Evolutionary conservation across 1,140 invertebrate species (phyloP).

Genomic region (Hermatobates lingyangjiaoensis): DNA sequence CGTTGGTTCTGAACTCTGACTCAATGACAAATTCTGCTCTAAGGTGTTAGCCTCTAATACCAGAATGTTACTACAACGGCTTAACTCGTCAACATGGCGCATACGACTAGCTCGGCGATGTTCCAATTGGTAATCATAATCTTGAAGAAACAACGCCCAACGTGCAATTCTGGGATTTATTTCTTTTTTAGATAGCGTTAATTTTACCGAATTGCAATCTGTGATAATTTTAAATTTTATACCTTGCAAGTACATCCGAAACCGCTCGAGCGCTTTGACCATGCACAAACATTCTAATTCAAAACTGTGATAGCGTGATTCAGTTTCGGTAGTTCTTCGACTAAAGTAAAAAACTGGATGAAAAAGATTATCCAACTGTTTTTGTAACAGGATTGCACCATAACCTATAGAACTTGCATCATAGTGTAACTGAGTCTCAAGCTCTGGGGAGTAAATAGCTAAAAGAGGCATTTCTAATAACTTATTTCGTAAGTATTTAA

Average conservation of each 20-base stretch:
- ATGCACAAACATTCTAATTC: slow-evolving; percentile 31
- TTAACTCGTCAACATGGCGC: background rate
- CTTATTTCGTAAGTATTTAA: slow-evolving; percentile 9
- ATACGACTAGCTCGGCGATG: background rate
- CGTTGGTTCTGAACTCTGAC: background rate
- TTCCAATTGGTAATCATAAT: background rate
- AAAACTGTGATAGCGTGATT: slow-evolving; percentile 26
- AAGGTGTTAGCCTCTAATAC: background rate
- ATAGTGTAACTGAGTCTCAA: slow-evolving; percentile 14
- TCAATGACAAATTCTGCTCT: background rate
- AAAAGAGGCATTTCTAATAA: slow-evolving; percentile 14
- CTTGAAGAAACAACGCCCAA: background rate
- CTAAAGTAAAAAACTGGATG: slow-evolving; percentile 26
- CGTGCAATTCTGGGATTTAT: background rate
- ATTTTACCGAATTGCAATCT: background rate
- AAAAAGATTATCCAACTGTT: slow-evolving; percentile 15
- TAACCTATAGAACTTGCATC: slow-evolving; percentile 10
- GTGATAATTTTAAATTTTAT: slow-evolving; percentile 14
- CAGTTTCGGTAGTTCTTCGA: slow-evolving; percentile 21
- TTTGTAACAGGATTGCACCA: slow-evolving; percentile 21
- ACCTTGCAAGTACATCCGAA: slow-evolving; percentile 27
- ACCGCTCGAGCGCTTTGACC: slow-evolving; percentile 28
- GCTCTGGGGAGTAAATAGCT: slow-evolving; percentile 9
- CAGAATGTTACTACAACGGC: background rate
- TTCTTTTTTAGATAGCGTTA: background rate